Conservation (phyloP, 2,113 vertebrate genomes). For the Lota lota region DNA sequence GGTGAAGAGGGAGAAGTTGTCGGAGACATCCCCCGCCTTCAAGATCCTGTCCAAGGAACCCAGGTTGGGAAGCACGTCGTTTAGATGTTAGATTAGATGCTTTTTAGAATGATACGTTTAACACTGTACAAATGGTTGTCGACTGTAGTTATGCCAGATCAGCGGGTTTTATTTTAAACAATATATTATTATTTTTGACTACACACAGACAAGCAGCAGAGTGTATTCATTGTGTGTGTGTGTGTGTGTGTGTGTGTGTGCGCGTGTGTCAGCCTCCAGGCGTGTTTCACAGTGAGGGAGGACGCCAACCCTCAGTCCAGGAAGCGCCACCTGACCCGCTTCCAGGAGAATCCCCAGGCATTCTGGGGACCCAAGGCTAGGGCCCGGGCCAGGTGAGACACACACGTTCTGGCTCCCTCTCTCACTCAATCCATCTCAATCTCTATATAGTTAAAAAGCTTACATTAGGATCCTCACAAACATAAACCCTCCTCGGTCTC, state of each 20-base stretch:
- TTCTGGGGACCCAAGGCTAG: slow-evolving; percentile 91
- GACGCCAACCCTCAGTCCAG: slow-evolving; percentile 92
- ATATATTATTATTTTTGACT: too few relatives aligned
- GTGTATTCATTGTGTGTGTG: too few relatives aligned
- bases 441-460: too few relatives aligned
- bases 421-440: background rate
- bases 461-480: too few relatives aligned
- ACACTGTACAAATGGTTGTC: background rate
- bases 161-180: too few relatives aligned
- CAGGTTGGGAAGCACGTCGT: slow-evolving; percentile 59
- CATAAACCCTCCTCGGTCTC: background rate
- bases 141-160: too few relatives aligned
- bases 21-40: slow-evolving; percentile 78
- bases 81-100: background rate
- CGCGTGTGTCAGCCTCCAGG: slow-evolving; percentile 70
- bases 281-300: slow-evolving; percentile 81
- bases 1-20: slow-evolving; percentile 84
- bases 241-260: too few relatives aligned
- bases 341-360: slow-evolving; percentile 88
- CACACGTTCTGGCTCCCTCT: background rate
- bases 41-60: slow-evolving; percentile 82
- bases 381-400: slow-evolving; percentile 77
- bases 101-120: too few relatives aligned
- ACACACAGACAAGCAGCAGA: too few relatives aligned
- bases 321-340: slow-evolving; percentile 81